Evolutionary conservation across 2,797 vertebrate genomes (phyloP).

Genomic region (Benthosema pterotum): DNA sequence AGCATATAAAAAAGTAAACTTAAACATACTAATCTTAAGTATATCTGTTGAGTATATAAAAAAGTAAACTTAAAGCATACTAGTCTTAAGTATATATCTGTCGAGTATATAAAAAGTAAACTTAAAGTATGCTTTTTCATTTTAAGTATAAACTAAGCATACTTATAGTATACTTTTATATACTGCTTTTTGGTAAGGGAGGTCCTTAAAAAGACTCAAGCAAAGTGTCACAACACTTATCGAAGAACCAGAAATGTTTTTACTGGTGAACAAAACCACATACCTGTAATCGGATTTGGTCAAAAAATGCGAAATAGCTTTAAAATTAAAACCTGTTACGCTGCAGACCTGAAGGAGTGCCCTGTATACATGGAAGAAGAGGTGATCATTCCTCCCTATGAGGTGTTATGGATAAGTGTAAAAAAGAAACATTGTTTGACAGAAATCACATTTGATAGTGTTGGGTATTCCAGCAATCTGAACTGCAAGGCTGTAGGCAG

Average conservation of each 20-base stretch:
- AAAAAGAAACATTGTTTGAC: conserved; percentile 12
- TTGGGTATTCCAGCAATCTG: neutral
- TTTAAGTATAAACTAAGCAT: too few relatives aligned
- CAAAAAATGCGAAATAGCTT: neutral
- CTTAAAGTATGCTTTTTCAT: too few relatives aligned
- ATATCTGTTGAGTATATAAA: too few relatives aligned
- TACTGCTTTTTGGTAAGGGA: too few relatives aligned
- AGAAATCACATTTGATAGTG: neutral
- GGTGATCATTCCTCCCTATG: conserved; percentile 55
- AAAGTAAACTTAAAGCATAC: too few relatives aligned
- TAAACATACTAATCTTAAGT: too few relatives aligned
- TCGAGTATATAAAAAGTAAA: too few relatives aligned
- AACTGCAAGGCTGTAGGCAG: neutral
- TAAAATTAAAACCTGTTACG: conserved; percentile 36
- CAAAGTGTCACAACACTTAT: conserved; percentile 15
- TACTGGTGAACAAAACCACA: neutral
- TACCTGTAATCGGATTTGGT: conserved; percentile 41
- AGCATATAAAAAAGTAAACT: too few relatives aligned
- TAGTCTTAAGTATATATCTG: too few relatives aligned
- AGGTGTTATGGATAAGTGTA: too few relatives aligned
- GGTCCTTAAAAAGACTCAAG: conserved; percentile 1
- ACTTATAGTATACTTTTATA: too few relatives aligned
- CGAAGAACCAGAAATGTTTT: accelerated
- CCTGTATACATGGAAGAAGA: neutral
- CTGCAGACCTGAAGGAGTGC: conserved; percentile 16